Conservation (phyloP, 2,797 vertebrate genomes). For the Spatula versicolor region DNA sequence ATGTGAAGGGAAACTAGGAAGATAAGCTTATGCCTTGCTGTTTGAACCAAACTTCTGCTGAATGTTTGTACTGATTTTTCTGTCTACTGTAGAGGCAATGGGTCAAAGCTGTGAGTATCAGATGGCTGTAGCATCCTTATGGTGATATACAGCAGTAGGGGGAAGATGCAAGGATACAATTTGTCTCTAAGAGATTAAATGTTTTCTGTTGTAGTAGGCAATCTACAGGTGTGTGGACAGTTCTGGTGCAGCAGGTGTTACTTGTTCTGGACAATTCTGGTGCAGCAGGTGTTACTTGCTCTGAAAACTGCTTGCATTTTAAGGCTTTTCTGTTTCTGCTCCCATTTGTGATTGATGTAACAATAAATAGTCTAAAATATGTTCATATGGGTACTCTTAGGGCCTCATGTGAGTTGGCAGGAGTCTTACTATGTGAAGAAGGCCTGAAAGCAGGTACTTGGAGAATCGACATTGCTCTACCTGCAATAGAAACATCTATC, state of each 20-base stretch:
- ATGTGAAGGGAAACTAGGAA: not conserved
- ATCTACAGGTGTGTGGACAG: not conserved
- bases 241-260: not conserved
- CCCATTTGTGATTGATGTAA: not conserved
- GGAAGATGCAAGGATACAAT: not conserved
- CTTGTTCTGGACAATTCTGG: not conserved
- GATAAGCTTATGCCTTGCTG: not conserved
- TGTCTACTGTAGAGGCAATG: not conserved
- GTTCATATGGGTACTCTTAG: not conserved
- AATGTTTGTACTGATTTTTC: not conserved
- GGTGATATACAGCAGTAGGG: not conserved
- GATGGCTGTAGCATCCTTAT: fast-evolving
- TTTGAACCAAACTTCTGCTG: not conserved
- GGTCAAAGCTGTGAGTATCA: not conserved
- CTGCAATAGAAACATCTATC: not conserved
- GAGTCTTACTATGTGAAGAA: not conserved
- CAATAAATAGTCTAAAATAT: not conserved
- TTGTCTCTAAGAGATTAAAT: not conserved
- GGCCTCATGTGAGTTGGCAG: not conserved
- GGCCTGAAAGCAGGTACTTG: not conserved
- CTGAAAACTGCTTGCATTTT: not conserved
- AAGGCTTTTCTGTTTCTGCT: not conserved
- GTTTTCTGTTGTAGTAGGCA: not conserved
- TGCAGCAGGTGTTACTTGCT: not conserved
- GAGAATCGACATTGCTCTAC: not conserved